Base-by-base conservation (phyloP, 2,888 invertebrate species). In the Coremacera marginata region DNA sequence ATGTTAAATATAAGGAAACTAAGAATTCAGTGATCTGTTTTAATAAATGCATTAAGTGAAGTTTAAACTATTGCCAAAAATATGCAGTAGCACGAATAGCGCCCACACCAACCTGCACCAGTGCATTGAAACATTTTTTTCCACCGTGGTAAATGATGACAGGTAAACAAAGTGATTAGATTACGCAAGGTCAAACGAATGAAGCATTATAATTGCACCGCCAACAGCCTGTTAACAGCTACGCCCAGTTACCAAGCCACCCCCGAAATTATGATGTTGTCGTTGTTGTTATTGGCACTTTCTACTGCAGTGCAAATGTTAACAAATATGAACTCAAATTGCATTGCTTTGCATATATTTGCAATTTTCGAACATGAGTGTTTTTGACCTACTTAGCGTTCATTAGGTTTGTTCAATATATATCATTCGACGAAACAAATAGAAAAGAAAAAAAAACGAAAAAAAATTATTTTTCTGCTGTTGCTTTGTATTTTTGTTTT, bases 381-480 rank as follows among this genome's bases (percentile, higher is more conserved):
- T 70, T 70, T 70, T 55, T 70, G 70, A 70, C 70, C 70, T 55
- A 70, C 55, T 70, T 70, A 31, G 52, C 19, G 27, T 55, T 31
- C 52, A 27, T 44, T 62, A 16, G 44, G 7, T n/a, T 19, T 14
- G 44, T 70, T 44, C 31, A 60, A 65, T 37, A 37, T 72, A 63
- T 76, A 76, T 65, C 44, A 67, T 75, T 78, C 16, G 52, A 52
- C 74, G 71, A 77, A 77, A 76, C 5, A 31, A 31, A 31, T 31
- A 31, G n/a, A 73, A 70, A 78, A 76, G 71, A 76, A 77, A 52
- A 77, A 79, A 76, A 77, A 70, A 76, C 71, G 3, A 55, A 9
- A n/a, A 55, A 55, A 19, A 3, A 9, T 44, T 44, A 14, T 44
- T 44, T 44, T 44, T 44, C 22, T 19, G 19, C 25, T 49, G 22